Evolutionary conservation across 2,113 vertebrate species (phyloP).

Genomic region (Loxodonta africana): DNA sequence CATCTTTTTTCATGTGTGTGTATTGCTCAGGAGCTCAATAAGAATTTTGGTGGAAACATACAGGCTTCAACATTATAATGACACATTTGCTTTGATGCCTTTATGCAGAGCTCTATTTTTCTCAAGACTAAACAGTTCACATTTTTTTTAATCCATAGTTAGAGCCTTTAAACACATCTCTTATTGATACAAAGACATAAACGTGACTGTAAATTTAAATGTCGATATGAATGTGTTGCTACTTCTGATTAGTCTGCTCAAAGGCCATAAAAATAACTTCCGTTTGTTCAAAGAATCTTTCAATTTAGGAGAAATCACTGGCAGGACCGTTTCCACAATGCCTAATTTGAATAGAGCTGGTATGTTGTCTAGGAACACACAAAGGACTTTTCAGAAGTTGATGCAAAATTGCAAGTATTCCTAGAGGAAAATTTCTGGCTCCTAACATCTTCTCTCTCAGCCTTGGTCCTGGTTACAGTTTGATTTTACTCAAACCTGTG

Average conservation of each 20-base stretch:
- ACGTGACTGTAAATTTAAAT: background rate
- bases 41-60: background rate
- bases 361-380: background rate
- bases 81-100: background rate
- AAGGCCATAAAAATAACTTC: background rate
- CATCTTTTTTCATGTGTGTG: background rate
- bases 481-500: slow-evolving; percentile 1
- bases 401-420: background rate
- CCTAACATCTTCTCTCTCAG: background rate
- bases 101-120: background rate
- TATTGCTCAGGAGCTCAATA: background rate
- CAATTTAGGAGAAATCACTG: background rate
- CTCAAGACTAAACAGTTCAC: background rate
- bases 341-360: background rate
- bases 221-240: background rate
- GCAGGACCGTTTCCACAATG: background rate
- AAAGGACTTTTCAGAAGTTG: slow-evolving; percentile 6
- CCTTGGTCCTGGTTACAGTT: background rate
- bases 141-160: background rate
- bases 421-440: slow-evolving; percentile 10
- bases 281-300: background rate
- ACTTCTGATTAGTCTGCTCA: background rate
- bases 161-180: background rate
- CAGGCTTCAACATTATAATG: background rate
- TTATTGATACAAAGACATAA: background rate